These are phyloP conservation scores for Bufo gargarizans DNA, from an alignment of 2,113 vertebrate species.

Conservation along the genomic window DNA sequence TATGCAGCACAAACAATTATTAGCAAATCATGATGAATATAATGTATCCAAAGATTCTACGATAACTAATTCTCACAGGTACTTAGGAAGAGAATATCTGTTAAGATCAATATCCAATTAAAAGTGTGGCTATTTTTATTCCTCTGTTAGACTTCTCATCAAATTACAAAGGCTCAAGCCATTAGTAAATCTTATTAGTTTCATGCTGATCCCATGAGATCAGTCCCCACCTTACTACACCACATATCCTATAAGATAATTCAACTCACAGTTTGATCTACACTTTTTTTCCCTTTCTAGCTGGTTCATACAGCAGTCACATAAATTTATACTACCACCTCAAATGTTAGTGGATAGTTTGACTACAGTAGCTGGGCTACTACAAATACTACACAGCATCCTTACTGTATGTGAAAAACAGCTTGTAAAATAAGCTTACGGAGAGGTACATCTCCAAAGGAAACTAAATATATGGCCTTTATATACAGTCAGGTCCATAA, in stretches of 20 bases:
- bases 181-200: constrained; percentile 73
- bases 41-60: constrained; percentile 64
- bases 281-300: constrained; percentile 62
- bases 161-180: constrained; percentile 66
- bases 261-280: constrained; percentile 68
- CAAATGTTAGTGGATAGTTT: background rate
- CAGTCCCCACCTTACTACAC: constrained; percentile 64
- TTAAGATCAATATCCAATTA: constrained; percentile 75
- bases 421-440: background rate
- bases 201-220: constrained; percentile 66
- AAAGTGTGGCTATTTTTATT: constrained; percentile 60
- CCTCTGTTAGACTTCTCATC: constrained; percentile 62
- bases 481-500: too few relatives aligned
- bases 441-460: background rate
- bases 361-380: background rate
- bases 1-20: constrained; percentile 55
- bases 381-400: background rate
- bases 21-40: constrained; percentile 63
- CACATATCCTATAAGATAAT: constrained; percentile 65
- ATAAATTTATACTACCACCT: constrained; percentile 30
- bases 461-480: background rate
- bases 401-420: background rate
- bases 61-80: constrained; percentile 65
- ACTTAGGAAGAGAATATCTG: constrained; percentile 65
- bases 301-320: constrained; percentile 62